Conservation (phyloP, 2,113 vertebrate genomes). For the Seriola dumerili region DNA sequence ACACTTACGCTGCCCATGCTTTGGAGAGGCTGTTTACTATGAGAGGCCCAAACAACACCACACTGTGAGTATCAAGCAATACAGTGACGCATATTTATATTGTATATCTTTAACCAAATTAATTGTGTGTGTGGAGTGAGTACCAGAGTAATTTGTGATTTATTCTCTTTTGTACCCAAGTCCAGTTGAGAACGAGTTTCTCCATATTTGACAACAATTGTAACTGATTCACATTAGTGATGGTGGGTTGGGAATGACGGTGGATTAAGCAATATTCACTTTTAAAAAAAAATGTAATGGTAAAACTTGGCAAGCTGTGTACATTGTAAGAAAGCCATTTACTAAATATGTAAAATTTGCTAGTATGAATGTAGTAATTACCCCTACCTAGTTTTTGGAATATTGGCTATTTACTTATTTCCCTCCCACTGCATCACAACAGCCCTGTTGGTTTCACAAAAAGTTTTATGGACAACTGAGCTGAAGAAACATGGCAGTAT, state of each 20-base stretch:
- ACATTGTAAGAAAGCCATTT: neutral
- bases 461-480: no score
- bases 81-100: neutral
- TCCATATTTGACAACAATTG: no score
- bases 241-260: no score
- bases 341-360: neutral
- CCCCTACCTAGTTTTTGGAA: neutral
- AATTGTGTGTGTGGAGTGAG: neutral
- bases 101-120: neutral
- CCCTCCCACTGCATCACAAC: no score
- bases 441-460: no score
- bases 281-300: no score
- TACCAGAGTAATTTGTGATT: neutral
- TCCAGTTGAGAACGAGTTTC: no score
- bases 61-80: conserved; percentile 85
- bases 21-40: conserved; percentile 97
- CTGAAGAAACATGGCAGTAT: neutral
- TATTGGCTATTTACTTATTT: neutral
- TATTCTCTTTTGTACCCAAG: neutral
- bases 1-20: conserved; percentile 96
- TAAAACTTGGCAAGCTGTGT: no score
- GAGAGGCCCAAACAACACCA: conserved; percentile 91
- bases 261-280: no score
- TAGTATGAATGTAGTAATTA: neutral
- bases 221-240: no score